Conservation (phyloP, 2,113 vertebrate genomes). For the Notarius quadriscutis region DNA sequence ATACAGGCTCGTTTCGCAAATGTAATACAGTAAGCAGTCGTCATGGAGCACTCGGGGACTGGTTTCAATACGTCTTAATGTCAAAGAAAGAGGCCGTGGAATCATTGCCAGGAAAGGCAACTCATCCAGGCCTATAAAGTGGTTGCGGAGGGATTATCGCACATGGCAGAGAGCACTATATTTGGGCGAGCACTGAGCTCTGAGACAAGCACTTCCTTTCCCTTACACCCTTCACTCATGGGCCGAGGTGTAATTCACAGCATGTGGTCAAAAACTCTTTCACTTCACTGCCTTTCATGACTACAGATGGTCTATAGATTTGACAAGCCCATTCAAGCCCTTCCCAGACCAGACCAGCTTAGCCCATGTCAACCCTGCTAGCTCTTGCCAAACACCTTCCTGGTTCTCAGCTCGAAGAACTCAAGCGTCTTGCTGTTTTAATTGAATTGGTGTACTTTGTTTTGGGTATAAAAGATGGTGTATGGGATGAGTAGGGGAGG, state of each 20-base stretch:
- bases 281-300: constrained; percentile 60
- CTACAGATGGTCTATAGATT: constrained; percentile 58
- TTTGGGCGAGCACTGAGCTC: not conserved
- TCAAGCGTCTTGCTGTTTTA: constrained; percentile 45
- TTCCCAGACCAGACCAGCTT: too few relatives aligned
- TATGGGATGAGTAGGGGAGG: constrained; percentile 55
- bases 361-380: too few relatives aligned
- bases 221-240: not conserved
- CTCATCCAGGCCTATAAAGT: too few relatives aligned
- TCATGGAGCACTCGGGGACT: too few relatives aligned
- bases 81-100: too few relatives aligned
- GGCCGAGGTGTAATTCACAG: not conserved
- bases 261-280: not conserved
- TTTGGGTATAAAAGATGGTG: constrained; percentile 58
- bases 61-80: too few relatives aligned
- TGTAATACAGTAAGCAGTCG: too few relatives aligned
- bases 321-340: constrained; percentile 48
- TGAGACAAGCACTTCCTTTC: not conserved
- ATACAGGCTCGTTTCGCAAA: too few relatives aligned
- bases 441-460: constrained; percentile 53
- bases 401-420: constrained; percentile 38
- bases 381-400: constrained; percentile 51
- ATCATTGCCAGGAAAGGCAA: too few relatives aligned
- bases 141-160: not conserved
- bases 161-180: not conserved